phyloP scores from a whole-genome alignment of 2,888 invertebrate species.

The Lysandra coridon region DNA sequence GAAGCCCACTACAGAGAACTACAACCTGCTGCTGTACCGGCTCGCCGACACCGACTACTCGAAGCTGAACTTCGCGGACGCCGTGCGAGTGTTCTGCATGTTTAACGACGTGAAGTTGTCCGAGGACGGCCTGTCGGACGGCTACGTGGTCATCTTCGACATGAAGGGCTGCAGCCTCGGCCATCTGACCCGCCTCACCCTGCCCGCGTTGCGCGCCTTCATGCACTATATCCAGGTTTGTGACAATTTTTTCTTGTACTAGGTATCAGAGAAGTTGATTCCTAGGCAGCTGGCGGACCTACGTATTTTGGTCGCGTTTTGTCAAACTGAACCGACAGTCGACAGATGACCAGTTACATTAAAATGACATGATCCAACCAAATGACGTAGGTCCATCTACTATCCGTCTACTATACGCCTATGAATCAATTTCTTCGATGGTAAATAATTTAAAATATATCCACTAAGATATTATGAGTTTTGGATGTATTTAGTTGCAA shows the following conservation, averaged over 20 bases:
- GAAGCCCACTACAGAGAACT: conserved; percentile 81
- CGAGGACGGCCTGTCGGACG: conserved; percentile 79
- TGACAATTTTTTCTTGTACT: conserved; percentile 28
- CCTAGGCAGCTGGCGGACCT: too few relatives aligned
- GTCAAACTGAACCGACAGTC: too few relatives aligned
- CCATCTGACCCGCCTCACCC: conserved; percentile 82
- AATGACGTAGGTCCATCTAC: too few relatives aligned
- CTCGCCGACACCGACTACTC: conserved; percentile 82
- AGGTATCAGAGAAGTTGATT: too few relatives aligned
- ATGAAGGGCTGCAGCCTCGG: conserved; percentile 85
- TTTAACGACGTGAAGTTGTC: conserved; percentile 84
- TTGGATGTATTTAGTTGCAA: too few relatives aligned
- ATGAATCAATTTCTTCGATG: too few relatives aligned
- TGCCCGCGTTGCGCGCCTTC: conserved; percentile 82
- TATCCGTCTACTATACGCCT: too few relatives aligned
- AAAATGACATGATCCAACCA: too few relatives aligned
- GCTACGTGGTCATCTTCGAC: conserved; percentile 84
- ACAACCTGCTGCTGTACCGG: conserved; percentile 81
- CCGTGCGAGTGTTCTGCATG: conserved; percentile 83
- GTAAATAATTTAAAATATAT: too few relatives aligned
- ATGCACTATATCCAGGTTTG: conserved; percentile 84
- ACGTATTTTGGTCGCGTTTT: too few relatives aligned
- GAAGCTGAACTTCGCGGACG: conserved; percentile 83
- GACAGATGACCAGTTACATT: too few relatives aligned
- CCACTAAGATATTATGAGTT: too few relatives aligned